Percentiles rank a stretch among this genome's conserved stretches.
Evolutionary conservation across 2,888 invertebrate species (phyloP).

Genomic region (Panopea generosa): DNA sequence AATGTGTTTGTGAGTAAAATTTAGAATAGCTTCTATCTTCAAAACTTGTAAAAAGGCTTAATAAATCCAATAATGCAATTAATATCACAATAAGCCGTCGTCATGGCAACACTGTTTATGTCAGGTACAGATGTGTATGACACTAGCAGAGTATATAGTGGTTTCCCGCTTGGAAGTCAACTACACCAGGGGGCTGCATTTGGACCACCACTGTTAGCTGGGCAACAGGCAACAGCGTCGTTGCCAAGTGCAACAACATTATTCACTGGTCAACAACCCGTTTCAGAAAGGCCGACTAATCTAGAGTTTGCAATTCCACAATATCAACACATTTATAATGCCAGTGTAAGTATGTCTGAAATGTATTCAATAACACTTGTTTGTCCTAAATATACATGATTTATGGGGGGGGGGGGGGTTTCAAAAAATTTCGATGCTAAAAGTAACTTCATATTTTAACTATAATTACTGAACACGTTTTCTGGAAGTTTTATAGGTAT

Average conservation of each 20-base stretch:
- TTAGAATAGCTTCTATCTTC: too few species aligned
- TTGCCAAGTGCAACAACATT: constrained; percentile 29
- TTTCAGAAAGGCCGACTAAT: constrained; percentile 14
- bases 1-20: too few species aligned
- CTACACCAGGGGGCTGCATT: constrained; percentile 25
- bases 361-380: background rate
- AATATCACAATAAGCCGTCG: too few species aligned
- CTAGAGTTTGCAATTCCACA: constrained; percentile 43
- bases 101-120: too few species aligned
- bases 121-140: constrained; percentile 46
- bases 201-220: constrained; percentile 27
- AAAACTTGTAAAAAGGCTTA: too few species aligned
- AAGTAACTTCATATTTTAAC: background rate
- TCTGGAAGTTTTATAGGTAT: too few species aligned
- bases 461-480: too few species aligned
- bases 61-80: too few species aligned
- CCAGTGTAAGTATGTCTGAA: constrained; percentile 17
- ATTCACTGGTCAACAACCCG: constrained; percentile 34
- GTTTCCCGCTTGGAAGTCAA: constrained; percentile 44
- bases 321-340: constrained; percentile 28
- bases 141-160: constrained; percentile 39
- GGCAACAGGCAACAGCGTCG: constrained; percentile 25
- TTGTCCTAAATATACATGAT: too few species aligned
- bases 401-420: too few species aligned
- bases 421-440: background rate